Evolutionary conservation across 2,888 invertebrate species (phyloP), one percentile per base, ranked within the genome.

Genomic region (Calliopum simillimum): DNA sequence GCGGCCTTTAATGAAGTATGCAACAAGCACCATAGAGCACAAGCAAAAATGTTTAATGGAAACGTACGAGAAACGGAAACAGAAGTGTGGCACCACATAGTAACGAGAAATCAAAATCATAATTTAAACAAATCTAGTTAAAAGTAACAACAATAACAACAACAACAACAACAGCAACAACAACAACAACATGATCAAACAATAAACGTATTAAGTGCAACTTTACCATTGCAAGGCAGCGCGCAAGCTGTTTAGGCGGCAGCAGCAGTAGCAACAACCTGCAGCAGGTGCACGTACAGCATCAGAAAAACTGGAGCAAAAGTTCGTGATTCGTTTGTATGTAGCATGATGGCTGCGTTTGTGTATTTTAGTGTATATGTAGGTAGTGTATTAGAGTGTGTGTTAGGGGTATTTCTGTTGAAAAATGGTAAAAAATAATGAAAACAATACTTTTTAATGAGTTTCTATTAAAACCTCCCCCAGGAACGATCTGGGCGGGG

Each of bases 281-380:
- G n/a, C n/a, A 33, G 33, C 33, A 33, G 33, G 61, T 61, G 44
- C 41, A 16, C 61, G 44, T 19, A 21, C 21, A n/a, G n/a, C n/a
- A 46, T 44, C 61, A 21, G 11, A 14, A 21, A 46, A 61, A 61
- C 14, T 61, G 23, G 61, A 33, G 61, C 61, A 61, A 61, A 61
- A 61, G 61, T 61, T 61, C 46, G 46, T 61, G 46, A 23, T 23
- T 23, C 33, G 19, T n/a, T 44, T 33, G 33, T 25, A 25, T 25
- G 25, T 33, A 33, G 33, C 2, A n/a, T n/a, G n/a, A 8, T 23
- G 41, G 41, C 11, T 58, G 33, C 5, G 33, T 41, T 16, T 58
- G 58, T 58, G 19, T n/a, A n/a, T 43, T n/a, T 13, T 33, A 16
- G 11, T 21, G 53, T 14, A 16, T 16, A 1, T 13, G 11, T 53